Conservation (phyloP, 2,888 invertebrate genomes). For the Kuschelorhynchus macadamiae region DNA sequence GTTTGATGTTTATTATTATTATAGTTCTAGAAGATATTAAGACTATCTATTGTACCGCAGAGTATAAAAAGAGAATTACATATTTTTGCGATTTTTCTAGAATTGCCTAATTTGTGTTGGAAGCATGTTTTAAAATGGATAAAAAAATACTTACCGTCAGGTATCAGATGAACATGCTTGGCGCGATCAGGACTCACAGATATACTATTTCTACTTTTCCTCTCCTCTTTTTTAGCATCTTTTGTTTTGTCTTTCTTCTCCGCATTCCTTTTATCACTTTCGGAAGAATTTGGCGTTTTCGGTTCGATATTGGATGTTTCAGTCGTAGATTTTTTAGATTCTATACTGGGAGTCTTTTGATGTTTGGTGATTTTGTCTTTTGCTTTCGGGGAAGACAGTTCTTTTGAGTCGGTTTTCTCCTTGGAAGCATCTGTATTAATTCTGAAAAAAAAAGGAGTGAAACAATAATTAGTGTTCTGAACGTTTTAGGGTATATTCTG, state of each 20-base stretch:
- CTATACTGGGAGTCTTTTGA: conserved; percentile 66
- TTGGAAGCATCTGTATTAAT: conserved; percentile 14
- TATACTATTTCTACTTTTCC: conserved; percentile 62
- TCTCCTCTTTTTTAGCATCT: conserved; percentile 47
- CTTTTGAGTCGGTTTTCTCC: conserved; percentile 32
- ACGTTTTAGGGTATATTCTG: no score
- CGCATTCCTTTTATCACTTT: conserved; percentile 50
- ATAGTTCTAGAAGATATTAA: no score
- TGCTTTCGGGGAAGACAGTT: conserved; percentile 27
- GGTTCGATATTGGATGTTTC: conserved; percentile 58
- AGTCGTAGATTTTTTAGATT: conserved; percentile 61
- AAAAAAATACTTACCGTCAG: conserved; percentile 60
- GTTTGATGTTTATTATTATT: no score
- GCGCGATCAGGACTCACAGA: conserved; percentile 65
- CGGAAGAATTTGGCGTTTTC: conserved; percentile 61
- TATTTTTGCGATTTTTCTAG: no score
- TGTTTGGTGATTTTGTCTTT: conserved; percentile 37
- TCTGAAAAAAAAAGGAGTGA: conserved; percentile 18
- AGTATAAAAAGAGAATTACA: no score
- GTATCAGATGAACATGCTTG: conserved; percentile 64
- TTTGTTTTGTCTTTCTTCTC: conserved; percentile 51
- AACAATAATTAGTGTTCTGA: not conserved
- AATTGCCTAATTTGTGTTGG: no score
- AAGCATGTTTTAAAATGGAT: no score
- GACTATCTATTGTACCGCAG: no score